These are phyloP conservation scores for Toxotes lorentzi DNA, from an alignment of 2,797 vertebrate species.

Conservation along the genomic window DNA sequence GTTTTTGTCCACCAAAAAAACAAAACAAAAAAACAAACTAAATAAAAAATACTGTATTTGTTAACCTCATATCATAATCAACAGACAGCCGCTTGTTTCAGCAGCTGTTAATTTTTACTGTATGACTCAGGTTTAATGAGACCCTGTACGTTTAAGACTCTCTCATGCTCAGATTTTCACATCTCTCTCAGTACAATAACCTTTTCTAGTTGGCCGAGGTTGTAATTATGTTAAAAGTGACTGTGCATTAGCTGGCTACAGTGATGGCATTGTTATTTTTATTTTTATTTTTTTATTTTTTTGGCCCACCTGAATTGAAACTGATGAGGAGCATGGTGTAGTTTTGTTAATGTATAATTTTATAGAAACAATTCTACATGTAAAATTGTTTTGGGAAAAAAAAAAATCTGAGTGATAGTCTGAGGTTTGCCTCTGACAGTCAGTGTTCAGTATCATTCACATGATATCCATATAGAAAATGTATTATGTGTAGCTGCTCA, in stretches of 20 bases:
- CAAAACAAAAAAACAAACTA: no score
- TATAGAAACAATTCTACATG: not conserved
- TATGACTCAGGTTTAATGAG: not conserved
- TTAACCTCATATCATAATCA: not conserved
- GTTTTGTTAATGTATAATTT: not conserved
- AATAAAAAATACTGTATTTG: not conserved
- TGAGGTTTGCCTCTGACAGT: not conserved
- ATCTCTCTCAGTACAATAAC: not conserved
- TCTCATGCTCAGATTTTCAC: not conserved
- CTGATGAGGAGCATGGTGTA: not conserved
- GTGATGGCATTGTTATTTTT: not conserved
- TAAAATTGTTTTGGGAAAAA: not conserved
- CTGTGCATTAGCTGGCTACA: not conserved
- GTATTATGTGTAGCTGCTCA: not conserved
- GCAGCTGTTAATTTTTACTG: not conserved
- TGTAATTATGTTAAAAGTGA: not conserved
- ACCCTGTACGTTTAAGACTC: not conserved
- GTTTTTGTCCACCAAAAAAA: not conserved
- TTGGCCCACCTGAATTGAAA: not conserved
- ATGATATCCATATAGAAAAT: constrained; percentile 22
- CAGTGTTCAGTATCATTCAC: constrained; percentile 7
- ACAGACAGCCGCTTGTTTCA: not conserved
- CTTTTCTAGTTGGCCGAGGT: not conserved
- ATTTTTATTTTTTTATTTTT: not conserved
- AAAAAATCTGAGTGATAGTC: not conserved